Percentiles rank a stretch among this genome's conserved stretches.
phyloP scores from a whole-genome alignment of 2,888 invertebrate species.

The Dioctria rufipes region DNA sequence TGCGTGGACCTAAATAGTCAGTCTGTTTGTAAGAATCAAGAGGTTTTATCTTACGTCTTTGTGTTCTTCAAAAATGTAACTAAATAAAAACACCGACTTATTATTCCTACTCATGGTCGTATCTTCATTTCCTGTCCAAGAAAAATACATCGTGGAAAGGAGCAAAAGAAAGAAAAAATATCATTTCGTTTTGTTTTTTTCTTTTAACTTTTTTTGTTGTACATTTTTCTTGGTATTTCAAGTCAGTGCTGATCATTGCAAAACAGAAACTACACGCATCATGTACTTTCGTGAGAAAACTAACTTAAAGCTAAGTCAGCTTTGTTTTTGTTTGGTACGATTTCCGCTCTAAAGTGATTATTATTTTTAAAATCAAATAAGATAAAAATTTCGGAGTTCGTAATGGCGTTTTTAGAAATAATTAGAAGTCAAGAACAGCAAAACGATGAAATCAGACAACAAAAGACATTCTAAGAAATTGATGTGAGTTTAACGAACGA shows the following conservation, averaged over 20 bases:
- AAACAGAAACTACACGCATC: constrained; percentile 38
- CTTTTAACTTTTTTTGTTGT: constrained; percentile 5
- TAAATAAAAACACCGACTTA: constrained; percentile 7
- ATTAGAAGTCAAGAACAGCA: background rate
- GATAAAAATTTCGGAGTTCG: background rate
- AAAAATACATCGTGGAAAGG: constrained; percentile 34
- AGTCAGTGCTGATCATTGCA: constrained; percentile 10
- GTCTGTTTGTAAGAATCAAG: constrained; percentile 24
- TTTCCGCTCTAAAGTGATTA: background rate
- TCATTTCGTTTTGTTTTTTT: constrained; percentile 25
- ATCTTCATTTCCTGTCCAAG: constrained; percentile 49
- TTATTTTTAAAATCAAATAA: too few species aligned
- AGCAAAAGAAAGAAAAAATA: constrained; percentile 39
- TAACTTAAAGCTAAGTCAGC: background rate
- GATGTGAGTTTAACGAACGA: constrained; percentile 16
- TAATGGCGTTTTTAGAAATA: background rate
- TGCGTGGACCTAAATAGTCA: background rate
- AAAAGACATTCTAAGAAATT: constrained; percentile 10
- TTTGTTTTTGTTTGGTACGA: constrained; percentile 16
- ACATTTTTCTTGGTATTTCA: constrained; percentile 36
- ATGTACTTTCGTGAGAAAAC: constrained; percentile 38
- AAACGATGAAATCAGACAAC: constrained; percentile 20
- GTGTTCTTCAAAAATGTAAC: constrained; percentile 8
- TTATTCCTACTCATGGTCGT: constrained; percentile 44
- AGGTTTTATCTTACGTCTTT: background rate